A percentile compares a stretch with the other conserved stretches of the same genome.
phyloP scores from a whole-genome alignment of 2,797 vertebrate species.

The Danio tinwini region DNA sequence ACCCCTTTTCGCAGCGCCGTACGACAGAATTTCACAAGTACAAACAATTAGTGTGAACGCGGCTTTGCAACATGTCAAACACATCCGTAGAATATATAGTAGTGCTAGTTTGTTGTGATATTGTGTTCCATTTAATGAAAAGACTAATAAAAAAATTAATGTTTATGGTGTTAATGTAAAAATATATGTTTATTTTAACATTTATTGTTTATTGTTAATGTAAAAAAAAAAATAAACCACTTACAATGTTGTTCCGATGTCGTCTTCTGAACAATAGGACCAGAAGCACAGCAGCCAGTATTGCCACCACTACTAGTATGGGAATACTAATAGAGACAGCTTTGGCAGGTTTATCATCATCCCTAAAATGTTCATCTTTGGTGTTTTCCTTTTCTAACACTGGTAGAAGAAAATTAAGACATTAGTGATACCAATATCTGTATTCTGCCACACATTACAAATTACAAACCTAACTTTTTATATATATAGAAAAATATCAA shows the following conservation, averaged over 20 bases:
- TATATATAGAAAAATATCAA: background rate
- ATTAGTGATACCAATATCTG: background rate
- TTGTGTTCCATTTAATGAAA: background rate
- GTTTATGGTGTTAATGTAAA: no score
- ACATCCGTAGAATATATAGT: background rate
- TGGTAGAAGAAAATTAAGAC: background rate
- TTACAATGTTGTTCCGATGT: conserved; percentile 39
- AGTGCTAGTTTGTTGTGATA: background rate
- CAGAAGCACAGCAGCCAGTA: conserved; percentile 25
- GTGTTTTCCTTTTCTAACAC: background rate
- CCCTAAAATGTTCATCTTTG: accelerated
- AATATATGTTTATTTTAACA: no score
- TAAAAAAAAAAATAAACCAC: no score
- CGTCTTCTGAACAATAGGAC: conserved; percentile 8
- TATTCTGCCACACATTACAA: no score
- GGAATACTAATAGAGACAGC: conserved; percentile 27
- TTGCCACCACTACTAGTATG: background rate
- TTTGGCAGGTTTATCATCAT: accelerated
- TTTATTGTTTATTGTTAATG: no score
- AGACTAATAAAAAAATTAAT: no score
- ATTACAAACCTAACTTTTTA: background rate
- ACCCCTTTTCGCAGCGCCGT: no score
- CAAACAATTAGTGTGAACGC: no score
- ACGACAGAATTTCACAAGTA: no score
- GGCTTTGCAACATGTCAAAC: background rate